phyloP scores from a whole-genome alignment of 1,140 invertebrate species.

The Drosophila kikkawai region DNA sequence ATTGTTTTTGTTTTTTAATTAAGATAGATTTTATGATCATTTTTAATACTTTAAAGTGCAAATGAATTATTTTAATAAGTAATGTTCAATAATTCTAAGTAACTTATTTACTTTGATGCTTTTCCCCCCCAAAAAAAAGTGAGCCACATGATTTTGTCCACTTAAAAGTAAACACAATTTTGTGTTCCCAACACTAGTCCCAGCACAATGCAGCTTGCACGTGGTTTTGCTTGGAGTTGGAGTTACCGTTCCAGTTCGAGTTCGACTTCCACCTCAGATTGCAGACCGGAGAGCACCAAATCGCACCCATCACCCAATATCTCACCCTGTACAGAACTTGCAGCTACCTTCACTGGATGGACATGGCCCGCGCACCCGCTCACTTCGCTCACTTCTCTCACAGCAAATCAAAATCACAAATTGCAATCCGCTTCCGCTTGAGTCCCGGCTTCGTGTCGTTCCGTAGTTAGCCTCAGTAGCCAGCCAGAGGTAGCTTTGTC shows the following conservation, averaged over 20 bases:
- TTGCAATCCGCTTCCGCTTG: conserved; percentile 38
- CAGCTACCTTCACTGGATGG: conserved; percentile 43
- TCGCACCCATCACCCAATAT: conserved; percentile 36
- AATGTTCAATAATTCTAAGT: not conserved
- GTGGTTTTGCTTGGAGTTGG: conserved; percentile 47
- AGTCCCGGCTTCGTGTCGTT: conserved; percentile 40
- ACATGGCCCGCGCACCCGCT: conserved; percentile 30
- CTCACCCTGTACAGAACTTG: conserved; percentile 49
- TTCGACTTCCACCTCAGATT: conserved; percentile 33
- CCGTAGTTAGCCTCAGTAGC: conserved; percentile 47
- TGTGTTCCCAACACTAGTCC: conserved; percentile 32
- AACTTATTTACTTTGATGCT: not conserved
- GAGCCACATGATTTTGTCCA: conserved; percentile 3
- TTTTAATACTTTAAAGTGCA: no score
- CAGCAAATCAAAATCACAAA: conserved; percentile 22
- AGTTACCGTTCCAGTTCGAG: conserved; percentile 28
- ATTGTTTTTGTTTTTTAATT: no score
- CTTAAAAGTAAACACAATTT: not conserved
- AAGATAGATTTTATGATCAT: no score
- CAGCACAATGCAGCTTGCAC: conserved; percentile 43
- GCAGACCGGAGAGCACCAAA: conserved; percentile 52
- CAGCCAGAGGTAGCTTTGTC: conserved; percentile 26
- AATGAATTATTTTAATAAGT: not conserved
- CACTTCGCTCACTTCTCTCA: conserved; percentile 39
- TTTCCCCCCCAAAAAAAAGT: not conserved